Evolutionary conservation across 2,113 vertebrate genomes (phyloP), one percentile per base, ranked within the genome.

Genomic region (Octodon degus): DNA sequence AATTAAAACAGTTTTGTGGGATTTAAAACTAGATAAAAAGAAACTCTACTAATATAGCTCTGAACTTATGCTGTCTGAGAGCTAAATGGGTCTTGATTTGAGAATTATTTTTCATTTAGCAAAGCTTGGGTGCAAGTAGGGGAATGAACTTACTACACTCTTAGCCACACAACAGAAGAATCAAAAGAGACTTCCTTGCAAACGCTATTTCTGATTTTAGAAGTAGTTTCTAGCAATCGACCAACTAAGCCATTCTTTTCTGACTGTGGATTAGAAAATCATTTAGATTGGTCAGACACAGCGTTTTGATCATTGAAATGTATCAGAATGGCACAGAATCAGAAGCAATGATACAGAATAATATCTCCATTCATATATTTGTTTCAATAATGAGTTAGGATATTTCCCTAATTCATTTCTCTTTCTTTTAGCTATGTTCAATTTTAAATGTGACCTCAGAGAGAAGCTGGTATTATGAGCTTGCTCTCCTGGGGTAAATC

Each of bases 221-320:
- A 86, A 86, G 34, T 34, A 89, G 20, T 22, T 25, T 43, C 2
- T n/a, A 86, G 37, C 43, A 95, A 80, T 67, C 1, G 2, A 81
- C 22, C 14, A 81, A 17, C 81, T 63, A 91, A 25, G 43, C 32
- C 74, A 53, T 68, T 27, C 24, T 91, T 89, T 91, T 84, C 34
- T 65, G 86, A 68, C 16, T 37, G 7, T 63, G 32, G 55, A 37
- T 62, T 90, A 37, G 50, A 53, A 81, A 94, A 74, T 94, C 40
- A 88, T 55, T 88, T 65, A 91, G 8, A 22, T 89, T 32, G 53
- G 2, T 47, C n/a, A 37, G 81, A 53, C 13, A 11, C 47, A 96
- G 27, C 10, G 86, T 50, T 95, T 87, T 93, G 74, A 58, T n/a
- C 62, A 87, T 32, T n/a, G 76, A 87, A 95, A 74, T 95, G 34